Conservation (phyloP, 2,888 invertebrate genomes). For the Escarpia spicata region DNA sequence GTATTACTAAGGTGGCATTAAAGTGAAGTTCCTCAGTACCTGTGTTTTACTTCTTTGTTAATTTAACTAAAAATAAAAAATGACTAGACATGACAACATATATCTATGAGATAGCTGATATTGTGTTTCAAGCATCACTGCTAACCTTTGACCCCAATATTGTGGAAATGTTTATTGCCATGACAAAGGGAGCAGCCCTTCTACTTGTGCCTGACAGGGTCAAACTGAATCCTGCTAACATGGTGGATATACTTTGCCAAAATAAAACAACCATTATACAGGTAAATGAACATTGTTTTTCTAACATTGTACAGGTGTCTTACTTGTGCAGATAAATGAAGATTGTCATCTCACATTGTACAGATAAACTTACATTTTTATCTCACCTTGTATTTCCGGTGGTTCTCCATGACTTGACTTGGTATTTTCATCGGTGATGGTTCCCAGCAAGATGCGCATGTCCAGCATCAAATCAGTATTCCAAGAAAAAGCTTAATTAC, state of each 20-base stretch:
- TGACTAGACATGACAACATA: background rate
- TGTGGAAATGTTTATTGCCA: slow-evolving; percentile 82
- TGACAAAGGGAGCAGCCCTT: slow-evolving; percentile 77
- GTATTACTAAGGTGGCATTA: no score
- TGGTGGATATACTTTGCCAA: slow-evolving; percentile 68
- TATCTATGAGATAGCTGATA: slow-evolving; percentile 67
- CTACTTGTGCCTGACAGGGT: slow-evolving; percentile 73
- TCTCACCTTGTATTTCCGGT: background rate
- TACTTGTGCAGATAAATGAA: no score
- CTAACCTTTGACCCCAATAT: slow-evolving; percentile 92
- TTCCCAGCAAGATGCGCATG: no score
- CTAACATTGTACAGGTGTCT: no score
- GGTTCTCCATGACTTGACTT: background rate
- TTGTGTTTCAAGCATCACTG: slow-evolving; percentile 82
- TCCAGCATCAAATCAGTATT: no score
- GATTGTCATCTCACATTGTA: no score
- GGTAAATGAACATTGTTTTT: slow-evolving; percentile 50
- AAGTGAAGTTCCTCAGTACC: no score
- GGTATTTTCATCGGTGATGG: no score
- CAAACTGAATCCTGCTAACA: slow-evolving; percentile 66
- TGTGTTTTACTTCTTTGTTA: no score
- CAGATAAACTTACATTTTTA: no score
- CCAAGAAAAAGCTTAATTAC: no score
- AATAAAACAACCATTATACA: slow-evolving; percentile 77
- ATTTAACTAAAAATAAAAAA: no score